Evolutionary conservation across 2,113 vertebrate species (phyloP), one percentile per base, ranked within the genome.

Genomic region (Chaetodon trifascialis): DNA sequence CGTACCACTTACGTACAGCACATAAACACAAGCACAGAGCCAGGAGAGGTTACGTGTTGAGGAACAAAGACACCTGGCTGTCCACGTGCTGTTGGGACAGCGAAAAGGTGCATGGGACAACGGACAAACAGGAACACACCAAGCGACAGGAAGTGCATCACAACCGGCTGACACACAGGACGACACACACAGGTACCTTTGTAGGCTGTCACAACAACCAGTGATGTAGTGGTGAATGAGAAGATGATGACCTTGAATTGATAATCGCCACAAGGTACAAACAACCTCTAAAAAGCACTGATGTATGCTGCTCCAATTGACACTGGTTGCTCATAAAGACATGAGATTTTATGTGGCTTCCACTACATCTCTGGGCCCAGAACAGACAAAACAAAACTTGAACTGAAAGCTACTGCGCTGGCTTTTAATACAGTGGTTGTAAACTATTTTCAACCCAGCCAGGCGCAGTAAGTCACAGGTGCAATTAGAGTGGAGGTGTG

Each of bases 171-270:
- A 51, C 67, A 74, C 73, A 79, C 40, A 14, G 7, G 11, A 11
- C 2, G 10, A 65, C 56, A 76, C 76, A 54, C 15, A 65, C 40
- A 17, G 38, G 5, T 14, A 44, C 56, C 51, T 58, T 19, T 15
- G 55, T 30, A 3, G 47, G 46, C 25, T 70, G 38, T 70, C 58
- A 30, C 63, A 25, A 30, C 51, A 65, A 58, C 44, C 65, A 76
- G 84, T 19, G 89, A 83, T 80, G 82, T 42, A 55, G 79, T 68
- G 84, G 19, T 17, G 0, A 65, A 60, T 34, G 42, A 11, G 51
- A 64, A 42, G 3, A 51, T 56, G 78, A 9, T 64, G 76, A 25
- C 49, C 17, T 36, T 3, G 3, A 30, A 19, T 42, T 16, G 62
- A n/a, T 30, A 21, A 19, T 11, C 17, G 38, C 16, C 19, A 51